A percentile compares a stretch with the other conserved stretches of the same genome.
Evolutionary conservation across 23 tunicate genomes (phyloP).

Genomic region (Diplosoma virens): DNA sequence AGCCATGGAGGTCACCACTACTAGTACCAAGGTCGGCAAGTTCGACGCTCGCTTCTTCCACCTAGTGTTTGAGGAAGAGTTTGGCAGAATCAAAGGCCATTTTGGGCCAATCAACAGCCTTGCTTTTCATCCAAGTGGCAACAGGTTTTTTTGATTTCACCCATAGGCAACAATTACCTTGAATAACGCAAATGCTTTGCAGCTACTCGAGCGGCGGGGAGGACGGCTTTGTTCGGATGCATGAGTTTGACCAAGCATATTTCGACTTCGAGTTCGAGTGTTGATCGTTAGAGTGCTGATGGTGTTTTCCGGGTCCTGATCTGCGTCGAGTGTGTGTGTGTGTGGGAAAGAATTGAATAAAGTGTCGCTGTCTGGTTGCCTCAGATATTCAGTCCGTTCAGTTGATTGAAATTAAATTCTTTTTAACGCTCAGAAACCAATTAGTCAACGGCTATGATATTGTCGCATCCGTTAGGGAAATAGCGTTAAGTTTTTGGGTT

Average conservation of each 20-base stretch:
- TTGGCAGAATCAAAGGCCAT: conserved; percentile 92
- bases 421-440: no score
- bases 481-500: no score
- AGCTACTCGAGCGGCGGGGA: conserved; percentile 94
- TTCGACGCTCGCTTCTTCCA: conserved; percentile 98
- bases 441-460: no score
- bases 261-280: conserved; percentile 58
- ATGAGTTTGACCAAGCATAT: conserved; percentile 67
- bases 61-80: conserved; percentile 89
- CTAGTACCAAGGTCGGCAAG: conserved; percentile 87
- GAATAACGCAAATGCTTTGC: neutral
- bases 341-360: no score
- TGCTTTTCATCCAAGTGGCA: conserved; percentile 92
- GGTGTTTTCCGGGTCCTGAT: no score
- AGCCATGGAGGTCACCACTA: conserved; percentile 96
- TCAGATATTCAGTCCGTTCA: no score
- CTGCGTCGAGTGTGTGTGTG: no score
- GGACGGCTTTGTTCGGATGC: conserved; percentile 93
- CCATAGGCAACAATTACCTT: neutral
- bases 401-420: no score
- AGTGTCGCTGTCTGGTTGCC: no score
- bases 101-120: conserved; percentile 98
- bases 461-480: no score
- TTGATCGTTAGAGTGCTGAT: no score
- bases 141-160: conserved; percentile 32